Percentiles rank a stretch among this genome's conserved stretches.
These are phyloP conservation scores for Stichodactyla helianthus DNA, from an alignment of 64 coral and sea anemone genomes.

Conservation along the genomic window DNA sequence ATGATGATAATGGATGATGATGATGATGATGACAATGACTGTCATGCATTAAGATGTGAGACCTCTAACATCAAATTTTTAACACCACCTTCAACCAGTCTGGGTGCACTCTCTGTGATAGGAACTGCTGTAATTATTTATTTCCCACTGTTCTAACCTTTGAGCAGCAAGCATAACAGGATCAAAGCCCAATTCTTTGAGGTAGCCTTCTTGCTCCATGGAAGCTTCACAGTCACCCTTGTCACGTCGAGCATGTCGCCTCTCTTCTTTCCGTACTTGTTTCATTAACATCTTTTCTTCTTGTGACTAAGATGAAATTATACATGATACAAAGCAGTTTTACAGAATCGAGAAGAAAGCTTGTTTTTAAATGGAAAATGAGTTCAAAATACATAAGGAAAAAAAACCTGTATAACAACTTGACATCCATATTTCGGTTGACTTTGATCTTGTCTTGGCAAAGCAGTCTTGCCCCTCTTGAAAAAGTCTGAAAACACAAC, in stretches of 20 bases:
- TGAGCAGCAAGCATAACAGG: slow-evolving; percentile 73
- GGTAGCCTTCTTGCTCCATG: slow-evolving; percentile 67
- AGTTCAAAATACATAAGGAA: not conserved
- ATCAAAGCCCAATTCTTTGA: slow-evolving; percentile 86
- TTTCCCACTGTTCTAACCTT: slow-evolving; percentile 37
- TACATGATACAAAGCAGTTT: not conserved
- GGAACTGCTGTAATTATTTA: no score
- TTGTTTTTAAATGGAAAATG: not conserved
- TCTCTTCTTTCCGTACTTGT: slow-evolving; percentile 66
- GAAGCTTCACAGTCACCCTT: slow-evolving; percentile 48
- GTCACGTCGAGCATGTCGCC: slow-evolving; percentile 60
- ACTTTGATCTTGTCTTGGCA: not conserved
- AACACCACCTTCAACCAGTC: no score
- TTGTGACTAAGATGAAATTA: slow-evolving; percentile 48
- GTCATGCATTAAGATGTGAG: no score
- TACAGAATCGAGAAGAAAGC: not conserved
- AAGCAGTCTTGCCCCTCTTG: not conserved
- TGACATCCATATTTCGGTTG: slow-evolving; percentile 83
- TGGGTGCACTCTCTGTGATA: no score
- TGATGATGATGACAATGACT: no score
- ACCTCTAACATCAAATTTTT: no score
- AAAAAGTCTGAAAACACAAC: not conserved
- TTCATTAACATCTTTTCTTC: slow-evolving; percentile 82
- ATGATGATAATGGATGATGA: no score
- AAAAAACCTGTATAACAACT: slow-evolving; percentile 74